Evolutionary conservation across 2,113 vertebrate genomes (phyloP).

Genomic region (Girardinichthys multiradiatus): DNA sequence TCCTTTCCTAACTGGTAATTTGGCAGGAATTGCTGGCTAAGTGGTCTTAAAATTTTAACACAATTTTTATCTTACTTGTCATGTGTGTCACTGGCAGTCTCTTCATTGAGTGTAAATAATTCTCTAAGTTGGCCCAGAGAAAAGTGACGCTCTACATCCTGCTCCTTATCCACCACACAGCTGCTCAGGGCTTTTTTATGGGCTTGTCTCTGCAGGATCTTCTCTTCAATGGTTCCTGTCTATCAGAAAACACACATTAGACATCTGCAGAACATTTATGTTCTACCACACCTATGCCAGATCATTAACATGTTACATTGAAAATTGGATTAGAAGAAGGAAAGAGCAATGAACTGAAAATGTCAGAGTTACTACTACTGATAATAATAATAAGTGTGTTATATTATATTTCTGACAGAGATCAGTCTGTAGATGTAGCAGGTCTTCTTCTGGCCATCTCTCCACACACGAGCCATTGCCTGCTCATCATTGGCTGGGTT

Average conservation of each 20-base stretch:
- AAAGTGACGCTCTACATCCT: constrained; percentile 96
- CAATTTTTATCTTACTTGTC: constrained; percentile 80
- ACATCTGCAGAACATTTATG: background rate
- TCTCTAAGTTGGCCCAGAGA: constrained; percentile 93
- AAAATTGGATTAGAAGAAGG: too few species aligned
- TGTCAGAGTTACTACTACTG: too few species aligned
- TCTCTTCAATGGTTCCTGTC: constrained; percentile 98
- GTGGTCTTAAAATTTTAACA: too few species aligned
- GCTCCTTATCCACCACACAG: constrained; percentile 97
- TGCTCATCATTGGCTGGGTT: constrained; percentile 98
- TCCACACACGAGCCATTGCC: constrained; percentile 97
- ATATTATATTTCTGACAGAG: constrained; percentile 81
- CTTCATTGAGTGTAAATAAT: constrained; percentile 88
- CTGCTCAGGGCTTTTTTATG: constrained; percentile 99
- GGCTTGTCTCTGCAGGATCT: constrained; percentile 96
- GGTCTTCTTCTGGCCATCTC: constrained; percentile 96
- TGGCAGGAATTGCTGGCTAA: too few species aligned
- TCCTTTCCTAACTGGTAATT: too few species aligned
- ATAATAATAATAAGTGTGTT: too few species aligned
- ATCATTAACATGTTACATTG: background rate
- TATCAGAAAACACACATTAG: constrained; percentile 55
- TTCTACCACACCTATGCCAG: background rate
- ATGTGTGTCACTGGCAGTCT: constrained; percentile 91
- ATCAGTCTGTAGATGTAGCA: constrained; percentile 96
- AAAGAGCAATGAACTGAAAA: too few species aligned